phyloP scores from a whole-genome alignment of 1,140 invertebrate genomes.

The Heliconius hewitsoni region DNA sequence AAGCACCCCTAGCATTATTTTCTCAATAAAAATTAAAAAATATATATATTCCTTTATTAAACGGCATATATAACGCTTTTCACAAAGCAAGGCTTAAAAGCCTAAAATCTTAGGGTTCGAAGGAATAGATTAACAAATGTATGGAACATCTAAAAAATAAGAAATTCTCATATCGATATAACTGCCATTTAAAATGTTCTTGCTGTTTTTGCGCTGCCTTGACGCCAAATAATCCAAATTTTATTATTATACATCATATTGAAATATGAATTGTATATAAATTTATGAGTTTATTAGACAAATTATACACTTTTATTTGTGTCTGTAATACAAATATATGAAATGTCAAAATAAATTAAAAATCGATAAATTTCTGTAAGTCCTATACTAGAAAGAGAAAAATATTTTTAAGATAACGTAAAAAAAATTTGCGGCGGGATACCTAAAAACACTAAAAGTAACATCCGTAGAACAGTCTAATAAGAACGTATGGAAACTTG shows the following conservation, averaged over 20 bases:
- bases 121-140: neutral
- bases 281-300: neutral
- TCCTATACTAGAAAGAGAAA: no score
- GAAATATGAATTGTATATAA: constrained; percentile 2
- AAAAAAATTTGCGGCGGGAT: no score
- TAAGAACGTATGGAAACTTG: no score
- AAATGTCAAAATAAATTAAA: neutral
- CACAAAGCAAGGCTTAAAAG: constrained; percentile 7
- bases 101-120: neutral
- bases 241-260: constrained; percentile 1
- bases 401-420: no score
- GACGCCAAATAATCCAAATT: constrained; percentile 17
- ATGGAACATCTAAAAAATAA: constrained; percentile 24
- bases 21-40: neutral
- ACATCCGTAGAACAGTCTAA: no score
- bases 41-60: neutral
- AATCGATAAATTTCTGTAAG: no score
- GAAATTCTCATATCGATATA: constrained; percentile 39
- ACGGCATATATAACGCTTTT: neutral
- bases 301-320: neutral
- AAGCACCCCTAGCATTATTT: neutral
- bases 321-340: neutral
- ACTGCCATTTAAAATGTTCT: constrained; percentile 42
- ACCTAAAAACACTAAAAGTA: no score
- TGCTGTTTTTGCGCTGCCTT: constrained; percentile 35